Evolutionary conservation across 2,888 invertebrate genomes (phyloP), one percentile per base, ranked within the genome.

Genomic region (Amiota mariae): DNA sequence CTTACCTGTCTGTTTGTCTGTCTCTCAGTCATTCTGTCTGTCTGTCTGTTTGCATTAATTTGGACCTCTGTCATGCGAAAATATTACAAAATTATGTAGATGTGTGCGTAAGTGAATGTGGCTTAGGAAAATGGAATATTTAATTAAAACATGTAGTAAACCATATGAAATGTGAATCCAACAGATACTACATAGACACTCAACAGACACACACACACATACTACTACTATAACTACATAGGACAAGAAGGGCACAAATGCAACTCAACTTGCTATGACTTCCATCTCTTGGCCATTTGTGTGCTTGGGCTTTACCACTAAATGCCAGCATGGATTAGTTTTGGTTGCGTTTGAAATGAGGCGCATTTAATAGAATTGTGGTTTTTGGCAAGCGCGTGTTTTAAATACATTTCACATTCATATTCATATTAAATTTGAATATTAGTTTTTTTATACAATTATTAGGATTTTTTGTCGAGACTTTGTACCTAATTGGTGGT

Each of bases 101-200:
- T 79, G 78, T 76, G 76, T 77, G 73, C 76, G 77, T 76, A 63
- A 73, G 77, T 77, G 54, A 11, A 54, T 59, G 81, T 76, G 85
- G 84, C 73, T 84, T 84, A 82, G 85, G 84, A 78, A 84, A 84
- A 84, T 84, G 84, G 86, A 84, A 86, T 84, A 84, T 84, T 84
- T 84, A 84, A 84, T 84, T 84, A 84, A 84, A 86, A 85, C 86
- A 79, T 79, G 36, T 36, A 49, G 72, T 70, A 68, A 72, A 20
- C 68, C 72, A 72, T 72, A 51, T 61, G 61, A 72, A 61, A 72
- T 72, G 51, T 76, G 64, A 85, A 81, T 76, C 57, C 57, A 57
- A 57, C 15, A 24, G 36, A 36, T 13, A 61, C 11, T 3, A 24
- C 3, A 24, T 24, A 24, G 24, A 24, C 3, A 24, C 24, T 2